These are phyloP conservation scores for Poecilia velifera DNA, from an alignment of 2,797 vertebrate genomes.

Conservation along the genomic window DNA sequence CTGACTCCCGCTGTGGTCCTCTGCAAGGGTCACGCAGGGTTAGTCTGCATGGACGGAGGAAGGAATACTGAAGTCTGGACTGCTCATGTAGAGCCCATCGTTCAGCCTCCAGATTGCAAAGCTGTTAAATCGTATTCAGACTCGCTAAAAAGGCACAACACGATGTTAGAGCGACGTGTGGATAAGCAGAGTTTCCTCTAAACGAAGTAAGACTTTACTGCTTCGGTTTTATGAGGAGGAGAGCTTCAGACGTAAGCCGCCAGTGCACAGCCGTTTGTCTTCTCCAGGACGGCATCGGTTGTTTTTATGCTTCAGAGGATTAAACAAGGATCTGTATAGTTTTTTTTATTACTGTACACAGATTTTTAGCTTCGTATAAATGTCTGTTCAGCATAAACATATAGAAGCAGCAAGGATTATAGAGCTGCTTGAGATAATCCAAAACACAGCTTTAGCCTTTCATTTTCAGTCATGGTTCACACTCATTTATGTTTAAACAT, in stretches of 20 bases:
- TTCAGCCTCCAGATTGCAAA: constrained; percentile 13
- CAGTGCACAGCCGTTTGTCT: neutral
- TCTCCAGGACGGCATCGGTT: neutral
- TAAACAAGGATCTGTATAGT: neutral
- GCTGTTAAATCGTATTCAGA: constrained; percentile 9
- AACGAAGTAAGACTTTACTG: constrained; percentile 11
- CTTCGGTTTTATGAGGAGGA: constrained; percentile 8
- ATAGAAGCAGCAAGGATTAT: neutral
- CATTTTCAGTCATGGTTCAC: neutral
- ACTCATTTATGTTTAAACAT: neutral
- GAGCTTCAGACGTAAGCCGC: constrained; percentile 3
- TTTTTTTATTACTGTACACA: constrained; percentile 6
- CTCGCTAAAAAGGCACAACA: neutral
- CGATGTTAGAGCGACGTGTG: neutral
- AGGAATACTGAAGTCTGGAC: constrained; percentile 34
- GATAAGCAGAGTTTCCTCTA: neutral
- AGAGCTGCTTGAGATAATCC: constrained; percentile 8
- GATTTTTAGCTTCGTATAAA: neutral
- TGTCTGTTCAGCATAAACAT: neutral
- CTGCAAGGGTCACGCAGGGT: constrained; percentile 63
- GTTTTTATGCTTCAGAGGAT: constrained; percentile 2
- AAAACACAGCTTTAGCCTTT: neutral
- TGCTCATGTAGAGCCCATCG: constrained; percentile 1
- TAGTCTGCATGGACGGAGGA: constrained; percentile 58
- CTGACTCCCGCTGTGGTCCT: constrained; percentile 65